These are phyloP conservation scores for Euplagia quadripunctaria DNA, from an alignment of 2,888 invertebrate species.

Conservation along the genomic window DNA sequence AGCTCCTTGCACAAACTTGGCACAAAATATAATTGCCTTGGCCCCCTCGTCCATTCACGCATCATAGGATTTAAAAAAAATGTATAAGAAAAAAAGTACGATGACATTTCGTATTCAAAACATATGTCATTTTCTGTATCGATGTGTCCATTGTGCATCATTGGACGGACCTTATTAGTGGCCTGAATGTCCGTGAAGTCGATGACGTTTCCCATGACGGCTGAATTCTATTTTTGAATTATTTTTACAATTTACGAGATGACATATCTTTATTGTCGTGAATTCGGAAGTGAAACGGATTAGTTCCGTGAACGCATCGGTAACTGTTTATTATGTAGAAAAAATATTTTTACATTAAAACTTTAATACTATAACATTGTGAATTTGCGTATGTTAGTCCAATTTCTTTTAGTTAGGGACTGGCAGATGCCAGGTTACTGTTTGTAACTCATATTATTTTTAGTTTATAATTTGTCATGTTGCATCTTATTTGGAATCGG, in stretches of 20 bases:
- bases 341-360: constrained; percentile 35
- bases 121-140: constrained; percentile 83
- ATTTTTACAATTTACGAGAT: constrained; percentile 74
- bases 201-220: constrained; percentile 85
- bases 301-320: constrained; percentile 73
- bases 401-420: constrained; percentile 15
- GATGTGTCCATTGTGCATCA: constrained; percentile 71
- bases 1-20: constrained; percentile 67
- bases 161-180: constrained; percentile 76
- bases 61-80: constrained; percentile 60
- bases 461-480: not conserved
- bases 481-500: not conserved
- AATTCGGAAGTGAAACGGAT: constrained; percentile 78
- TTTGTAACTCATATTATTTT: not conserved
- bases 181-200: constrained; percentile 70
- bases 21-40: constrained; percentile 83
- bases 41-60: constrained; percentile 73
- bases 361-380: constrained; percentile 18
- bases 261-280: constrained; percentile 69
- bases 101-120: constrained; percentile 84
- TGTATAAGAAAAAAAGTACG: constrained; percentile 64
- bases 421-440: not conserved
- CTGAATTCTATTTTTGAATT: constrained; percentile 74
- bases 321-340: constrained; percentile 58
- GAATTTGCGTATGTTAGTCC: constrained; percentile 39